phyloP scores from a whole-genome alignment of 2,113 vertebrate species.

The Chamaetylas fuelleborni region DNA sequence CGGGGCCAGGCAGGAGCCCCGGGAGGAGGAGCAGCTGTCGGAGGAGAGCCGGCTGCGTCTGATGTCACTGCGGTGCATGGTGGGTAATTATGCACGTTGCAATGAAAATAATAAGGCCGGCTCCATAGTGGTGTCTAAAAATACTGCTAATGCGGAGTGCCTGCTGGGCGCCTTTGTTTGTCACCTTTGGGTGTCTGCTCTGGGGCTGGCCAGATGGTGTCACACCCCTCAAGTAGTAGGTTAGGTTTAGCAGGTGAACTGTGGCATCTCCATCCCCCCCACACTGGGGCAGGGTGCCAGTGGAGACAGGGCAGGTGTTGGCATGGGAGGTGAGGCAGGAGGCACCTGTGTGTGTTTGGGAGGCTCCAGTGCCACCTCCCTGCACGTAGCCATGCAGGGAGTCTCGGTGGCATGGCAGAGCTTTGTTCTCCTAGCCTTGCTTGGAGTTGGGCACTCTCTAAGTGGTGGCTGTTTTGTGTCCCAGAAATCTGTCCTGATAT shows the following conservation, averaged over 20 bases:
- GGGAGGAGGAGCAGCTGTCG: not conserved
- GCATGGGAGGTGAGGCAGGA: not conserved
- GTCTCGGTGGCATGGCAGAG: accelerated
- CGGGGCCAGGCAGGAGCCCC: not conserved
- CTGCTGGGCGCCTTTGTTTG: slow-evolving; percentile 37
- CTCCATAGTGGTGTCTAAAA: slow-evolving; percentile 60
- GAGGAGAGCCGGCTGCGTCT: slow-evolving; percentile 48
- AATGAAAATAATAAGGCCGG: slow-evolving; percentile 67
- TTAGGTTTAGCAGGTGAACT: not conserved
- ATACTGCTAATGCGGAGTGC: slow-evolving; percentile 56
- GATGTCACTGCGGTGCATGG: slow-evolving; percentile 62
- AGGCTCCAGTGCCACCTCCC: not conserved
- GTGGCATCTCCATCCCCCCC: accelerated
- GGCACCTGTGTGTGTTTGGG: not conserved
- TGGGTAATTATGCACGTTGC: slow-evolving; percentile 66
- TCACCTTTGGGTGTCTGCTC: slow-evolving; percentile 51
- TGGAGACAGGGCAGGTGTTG: accelerated
- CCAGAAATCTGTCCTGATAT: not conserved
- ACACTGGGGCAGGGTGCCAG: accelerated
- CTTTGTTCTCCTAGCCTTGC: not conserved
- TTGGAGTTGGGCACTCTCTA: accelerated
- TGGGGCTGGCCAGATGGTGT: accelerated
- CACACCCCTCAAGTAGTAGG: accelerated
- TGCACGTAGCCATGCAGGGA: accelerated
- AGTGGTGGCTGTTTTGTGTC: not conserved